phyloP scores from a whole-genome alignment of 2,888 invertebrate species.

The Volucella bombylans region DNA sequence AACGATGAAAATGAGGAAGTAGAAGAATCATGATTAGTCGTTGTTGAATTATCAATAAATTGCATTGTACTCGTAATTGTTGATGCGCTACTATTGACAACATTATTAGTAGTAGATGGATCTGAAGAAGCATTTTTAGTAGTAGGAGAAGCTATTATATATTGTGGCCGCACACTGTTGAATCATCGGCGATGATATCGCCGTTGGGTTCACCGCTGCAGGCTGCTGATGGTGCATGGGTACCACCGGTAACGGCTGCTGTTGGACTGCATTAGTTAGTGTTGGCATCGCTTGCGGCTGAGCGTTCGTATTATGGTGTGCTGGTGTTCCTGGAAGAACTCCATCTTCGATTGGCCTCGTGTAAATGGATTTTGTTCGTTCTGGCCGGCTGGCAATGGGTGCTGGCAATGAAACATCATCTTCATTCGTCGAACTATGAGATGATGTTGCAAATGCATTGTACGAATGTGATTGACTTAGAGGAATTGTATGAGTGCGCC shows the following conservation, averaged over 20 bases:
- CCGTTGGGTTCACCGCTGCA: conserved; percentile 76
- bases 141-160: conserved; percentile 75
- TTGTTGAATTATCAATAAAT: conserved; percentile 79
- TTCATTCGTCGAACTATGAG: conserved; percentile 87
- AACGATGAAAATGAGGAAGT: conserved; percentile 83
- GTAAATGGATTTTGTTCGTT: conserved; percentile 99
- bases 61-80: conserved; percentile 77
- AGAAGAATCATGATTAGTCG: conserved; percentile 83
- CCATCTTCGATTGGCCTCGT: conserved; percentile 97
- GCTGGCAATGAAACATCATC: conserved; percentile 87
- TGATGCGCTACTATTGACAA: conserved; percentile 73
- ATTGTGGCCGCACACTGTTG: conserved; percentile 74
- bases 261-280: conserved; percentile 75
- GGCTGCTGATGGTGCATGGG: conserved; percentile 70
- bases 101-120: conserved; percentile 77
- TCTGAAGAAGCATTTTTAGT: conserved; percentile 78
- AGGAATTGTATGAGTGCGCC: conserved; percentile 78
- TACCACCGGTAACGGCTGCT: conserved; percentile 72
- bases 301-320: conserved; percentile 78
- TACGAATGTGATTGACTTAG: conserved; percentile 82
- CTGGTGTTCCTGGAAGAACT: conserved; percentile 81
- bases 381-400: conserved; percentile 97
- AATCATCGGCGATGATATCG: conserved; percentile 74
- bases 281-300: conserved; percentile 75
- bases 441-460: conserved; percentile 80